phyloP scores from a whole-genome alignment of 2,888 invertebrate genomes.

The Hydropsyche betteni region DNA sequence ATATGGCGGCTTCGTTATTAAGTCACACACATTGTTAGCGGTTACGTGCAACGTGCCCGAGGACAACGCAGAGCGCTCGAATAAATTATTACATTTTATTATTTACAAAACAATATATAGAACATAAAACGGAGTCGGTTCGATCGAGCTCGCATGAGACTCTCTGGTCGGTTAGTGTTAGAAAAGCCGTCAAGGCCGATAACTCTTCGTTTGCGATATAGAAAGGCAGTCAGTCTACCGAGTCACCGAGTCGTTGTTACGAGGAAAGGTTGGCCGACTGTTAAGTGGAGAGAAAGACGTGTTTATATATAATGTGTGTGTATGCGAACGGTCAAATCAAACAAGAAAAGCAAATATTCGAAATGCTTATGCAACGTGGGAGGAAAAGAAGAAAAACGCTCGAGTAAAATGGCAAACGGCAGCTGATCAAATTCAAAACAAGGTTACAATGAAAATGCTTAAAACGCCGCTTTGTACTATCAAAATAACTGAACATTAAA shows the following conservation, averaged over 20 bases:
- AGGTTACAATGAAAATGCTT: background rate
- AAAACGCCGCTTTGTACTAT: no score
- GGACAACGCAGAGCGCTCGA: background rate
- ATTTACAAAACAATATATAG: conserved; percentile 3
- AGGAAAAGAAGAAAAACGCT: no score
- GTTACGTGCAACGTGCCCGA: background rate
- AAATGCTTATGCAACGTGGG: no score
- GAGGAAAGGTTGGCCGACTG: conserved; percentile 18
- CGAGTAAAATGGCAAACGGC: conserved; percentile 9
- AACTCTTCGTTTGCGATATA: conserved; percentile 37
- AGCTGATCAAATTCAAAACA: conserved; percentile 31
- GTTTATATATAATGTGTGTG: background rate
- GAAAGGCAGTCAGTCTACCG: conserved; percentile 36
- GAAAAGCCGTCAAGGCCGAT: conserved; percentile 38
- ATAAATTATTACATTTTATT: background rate
- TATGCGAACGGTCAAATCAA: no score
- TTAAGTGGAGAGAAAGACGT: background rate
- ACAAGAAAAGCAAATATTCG: no score
- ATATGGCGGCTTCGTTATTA: conserved; percentile 15
- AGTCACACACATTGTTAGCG: conserved; percentile 4
- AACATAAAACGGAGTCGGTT: no score
- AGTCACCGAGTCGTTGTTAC: conserved; percentile 21
- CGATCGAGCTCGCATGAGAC: conserved; percentile 10
- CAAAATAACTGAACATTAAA: background rate
- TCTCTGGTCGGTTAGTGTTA: conserved; percentile 9